These are phyloP conservation scores for Darevskia nairensis DNA, from an alignment of 2,797 vertebrate species.

Conservation along the genomic window DNA sequence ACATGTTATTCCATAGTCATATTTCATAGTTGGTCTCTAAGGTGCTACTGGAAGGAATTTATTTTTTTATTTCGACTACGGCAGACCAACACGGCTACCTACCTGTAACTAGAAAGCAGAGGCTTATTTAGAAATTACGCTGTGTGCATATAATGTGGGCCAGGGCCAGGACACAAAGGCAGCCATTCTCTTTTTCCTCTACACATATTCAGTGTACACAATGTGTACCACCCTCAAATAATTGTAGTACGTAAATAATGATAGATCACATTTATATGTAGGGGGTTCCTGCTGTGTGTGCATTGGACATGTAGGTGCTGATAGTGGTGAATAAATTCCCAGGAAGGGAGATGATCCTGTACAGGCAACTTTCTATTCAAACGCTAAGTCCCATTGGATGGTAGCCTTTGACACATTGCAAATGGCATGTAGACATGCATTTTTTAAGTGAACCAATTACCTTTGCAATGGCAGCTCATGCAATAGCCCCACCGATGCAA, in stretches of 20 bases:
- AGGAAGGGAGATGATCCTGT: not conserved
- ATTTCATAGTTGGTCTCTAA: too few species aligned
- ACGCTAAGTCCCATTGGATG: not conserved
- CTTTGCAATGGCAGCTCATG: not conserved
- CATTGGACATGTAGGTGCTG: not conserved
- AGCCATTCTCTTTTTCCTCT: not conserved
- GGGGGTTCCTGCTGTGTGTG: not conserved
- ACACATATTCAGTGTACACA: not conserved
- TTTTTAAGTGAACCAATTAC: not conserved
- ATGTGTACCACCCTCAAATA: not conserved
- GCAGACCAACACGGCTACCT: too few species aligned
- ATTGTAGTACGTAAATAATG: not conserved
- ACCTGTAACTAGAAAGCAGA: not conserved
- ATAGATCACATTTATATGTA: not conserved
- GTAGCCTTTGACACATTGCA: not conserved
- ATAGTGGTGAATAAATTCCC: not conserved
- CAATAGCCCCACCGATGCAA: not conserved
- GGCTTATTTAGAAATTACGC: not conserved
- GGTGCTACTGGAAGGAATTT: too few species aligned
- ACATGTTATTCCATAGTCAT: too few species aligned
- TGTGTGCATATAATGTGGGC: not conserved
- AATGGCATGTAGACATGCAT: not conserved
- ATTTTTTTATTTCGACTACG: too few species aligned
- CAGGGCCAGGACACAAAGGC: not conserved
- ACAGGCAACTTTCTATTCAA: not conserved